These are phyloP conservation scores for Halocynthia roretzi DNA, from an alignment of 23 tunicate species.

Conservation along the genomic window DNA sequence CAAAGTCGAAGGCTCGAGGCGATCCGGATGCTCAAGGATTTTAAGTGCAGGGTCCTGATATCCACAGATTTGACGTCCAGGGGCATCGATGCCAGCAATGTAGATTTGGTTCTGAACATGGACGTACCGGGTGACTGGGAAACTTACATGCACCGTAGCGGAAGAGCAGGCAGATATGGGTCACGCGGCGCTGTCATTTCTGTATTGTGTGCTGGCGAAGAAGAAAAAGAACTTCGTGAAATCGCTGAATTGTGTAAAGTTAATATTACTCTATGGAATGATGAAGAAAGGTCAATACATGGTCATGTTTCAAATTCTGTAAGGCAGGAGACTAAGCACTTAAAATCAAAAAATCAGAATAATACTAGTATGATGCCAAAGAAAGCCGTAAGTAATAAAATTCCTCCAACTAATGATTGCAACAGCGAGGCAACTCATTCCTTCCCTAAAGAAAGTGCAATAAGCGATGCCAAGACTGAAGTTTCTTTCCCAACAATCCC, in stretches of 20 bases:
- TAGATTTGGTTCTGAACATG: constrained; percentile 81
- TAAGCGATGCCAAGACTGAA: neutral
- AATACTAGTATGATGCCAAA: too few relatives aligned
- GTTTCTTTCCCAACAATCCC: neutral
- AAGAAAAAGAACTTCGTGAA: constrained; percentile 29
- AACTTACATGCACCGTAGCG: constrained; percentile 90
- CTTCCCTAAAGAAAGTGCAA: neutral
- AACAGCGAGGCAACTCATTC: too few relatives aligned
- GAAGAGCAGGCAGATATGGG: constrained; percentile 89
- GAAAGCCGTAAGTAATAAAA: too few relatives aligned
- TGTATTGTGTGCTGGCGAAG: constrained; percentile 34
- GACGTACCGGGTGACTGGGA: constrained; percentile 86
- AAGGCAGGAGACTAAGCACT: neutral
- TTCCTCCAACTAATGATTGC: too few relatives aligned
- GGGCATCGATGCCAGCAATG: constrained; percentile 89
- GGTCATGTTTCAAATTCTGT: neutral
- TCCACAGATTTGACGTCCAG: constrained; percentile 88
- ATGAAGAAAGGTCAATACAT: constrained; percentile 2
- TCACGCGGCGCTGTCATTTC: constrained; percentile 62
- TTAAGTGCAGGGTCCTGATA: constrained; percentile 67
- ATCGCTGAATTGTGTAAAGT: constrained; percentile 43
- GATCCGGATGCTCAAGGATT: constrained; percentile 56
- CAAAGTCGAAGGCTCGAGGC: constrained; percentile 71
- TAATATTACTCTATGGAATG: constrained; percentile 11
- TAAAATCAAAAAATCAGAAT: neutral